Conservation (phyloP, 2,888 invertebrate genomes). For the Nemapogon koenigi region DNA sequence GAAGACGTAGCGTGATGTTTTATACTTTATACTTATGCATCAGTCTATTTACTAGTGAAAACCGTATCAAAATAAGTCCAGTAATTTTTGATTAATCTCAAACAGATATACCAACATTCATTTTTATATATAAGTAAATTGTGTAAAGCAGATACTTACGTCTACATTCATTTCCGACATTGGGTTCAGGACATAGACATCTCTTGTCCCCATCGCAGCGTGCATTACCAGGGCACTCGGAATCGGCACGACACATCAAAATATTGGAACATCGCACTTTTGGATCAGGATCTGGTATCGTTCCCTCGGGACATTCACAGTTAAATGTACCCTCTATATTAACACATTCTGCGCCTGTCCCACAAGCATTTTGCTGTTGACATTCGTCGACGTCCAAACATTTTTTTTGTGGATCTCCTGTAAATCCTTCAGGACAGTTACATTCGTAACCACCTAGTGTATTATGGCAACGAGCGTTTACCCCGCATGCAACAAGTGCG, state of each 20-base stretch:
- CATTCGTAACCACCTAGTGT: constrained; percentile 81
- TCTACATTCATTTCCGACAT: constrained; percentile 89
- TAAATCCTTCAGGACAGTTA: constrained; percentile 83
- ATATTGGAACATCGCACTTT: constrained; percentile 82
- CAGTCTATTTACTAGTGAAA: no score
- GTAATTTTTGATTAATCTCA: background rate
- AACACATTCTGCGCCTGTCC: constrained; percentile 79
- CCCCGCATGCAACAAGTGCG: constrained; percentile 83
- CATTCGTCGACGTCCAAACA: constrained; percentile 89
- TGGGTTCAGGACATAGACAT: constrained; percentile 90
- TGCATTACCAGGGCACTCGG: constrained; percentile 89
- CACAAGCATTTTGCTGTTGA: constrained; percentile 72
- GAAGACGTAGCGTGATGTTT: no score
- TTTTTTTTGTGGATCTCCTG: constrained; percentile 82
- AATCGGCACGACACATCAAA: constrained; percentile 75
- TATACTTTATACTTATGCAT: background rate
- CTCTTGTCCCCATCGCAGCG: constrained; percentile 79
- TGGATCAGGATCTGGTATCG: constrained; percentile 84
- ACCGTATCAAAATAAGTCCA: no score
- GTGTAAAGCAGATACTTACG: constrained; percentile 68
- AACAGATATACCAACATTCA: background rate
- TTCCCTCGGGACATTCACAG: constrained; percentile 84
- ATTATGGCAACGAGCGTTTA: constrained; percentile 82
- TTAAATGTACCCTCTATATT: constrained; percentile 79
- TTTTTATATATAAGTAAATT: background rate